Conservation (phyloP, 2,888 invertebrate species). For the Rotaria sp. region DNA sequence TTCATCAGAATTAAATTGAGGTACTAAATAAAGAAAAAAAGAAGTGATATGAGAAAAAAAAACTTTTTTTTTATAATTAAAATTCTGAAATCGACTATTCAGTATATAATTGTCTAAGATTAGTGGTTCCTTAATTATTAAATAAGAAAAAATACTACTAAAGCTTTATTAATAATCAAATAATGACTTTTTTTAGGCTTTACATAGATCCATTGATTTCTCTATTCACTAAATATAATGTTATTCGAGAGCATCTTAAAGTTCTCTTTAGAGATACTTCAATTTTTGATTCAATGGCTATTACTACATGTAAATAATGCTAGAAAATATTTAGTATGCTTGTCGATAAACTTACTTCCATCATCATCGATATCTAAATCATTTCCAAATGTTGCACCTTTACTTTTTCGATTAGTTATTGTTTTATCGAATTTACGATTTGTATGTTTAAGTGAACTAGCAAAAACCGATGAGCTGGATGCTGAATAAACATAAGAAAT, state of each 20-base stretch:
- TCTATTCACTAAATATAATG: no score
- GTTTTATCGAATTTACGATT: neutral
- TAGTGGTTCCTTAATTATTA: no score
- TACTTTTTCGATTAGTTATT: neutral
- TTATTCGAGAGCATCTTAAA: no score
- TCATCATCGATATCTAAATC: neutral
- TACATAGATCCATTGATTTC: no score
- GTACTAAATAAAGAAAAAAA: neutral
- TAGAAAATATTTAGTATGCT: neutral
- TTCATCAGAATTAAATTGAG: conserved; percentile 25
- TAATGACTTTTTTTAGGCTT: no score
- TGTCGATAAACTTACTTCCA: neutral
- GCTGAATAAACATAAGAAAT: neutral
- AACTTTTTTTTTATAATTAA: neutral
- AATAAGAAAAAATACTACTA: no score
- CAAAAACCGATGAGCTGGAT: neutral
- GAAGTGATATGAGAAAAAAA: no score
- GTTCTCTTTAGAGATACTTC: neutral
- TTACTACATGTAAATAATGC: neutral
- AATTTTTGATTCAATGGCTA: neutral
- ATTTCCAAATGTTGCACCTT: neutral
- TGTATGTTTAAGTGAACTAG: neutral
- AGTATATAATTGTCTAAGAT: neutral
- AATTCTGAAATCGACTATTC: neutral
- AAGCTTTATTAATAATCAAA: no score